phyloP scores from a whole-genome alignment of 2,113 vertebrate genomes.

The Amphiprion ocellaris region DNA sequence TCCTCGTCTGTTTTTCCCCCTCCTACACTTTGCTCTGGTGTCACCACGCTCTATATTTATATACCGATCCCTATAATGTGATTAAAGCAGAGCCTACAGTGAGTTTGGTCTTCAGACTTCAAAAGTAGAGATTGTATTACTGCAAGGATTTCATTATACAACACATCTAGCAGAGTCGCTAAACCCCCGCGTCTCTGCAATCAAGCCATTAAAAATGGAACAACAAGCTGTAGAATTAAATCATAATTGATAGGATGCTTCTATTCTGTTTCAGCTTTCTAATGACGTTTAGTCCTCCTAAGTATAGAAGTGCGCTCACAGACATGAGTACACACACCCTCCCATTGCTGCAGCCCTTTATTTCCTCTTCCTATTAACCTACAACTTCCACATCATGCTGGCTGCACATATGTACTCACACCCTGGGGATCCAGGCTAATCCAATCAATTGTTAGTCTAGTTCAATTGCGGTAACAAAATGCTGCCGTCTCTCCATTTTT shows the following conservation, averaged over 20 bases:
- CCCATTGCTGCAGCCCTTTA: constrained; percentile 7
- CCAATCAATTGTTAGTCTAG: constrained; percentile 60
- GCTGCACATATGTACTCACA: constrained; percentile 3
- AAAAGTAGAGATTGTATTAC: background rate
- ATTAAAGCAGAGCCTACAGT: background rate
- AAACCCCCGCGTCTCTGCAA: constrained; percentile 1
- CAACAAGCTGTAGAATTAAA: background rate
- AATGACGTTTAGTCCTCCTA: background rate
- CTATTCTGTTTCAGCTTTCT: background rate
- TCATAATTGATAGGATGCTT: background rate
- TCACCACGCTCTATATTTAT: background rate
- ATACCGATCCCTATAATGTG: background rate
- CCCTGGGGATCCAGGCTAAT: constrained; percentile 43
- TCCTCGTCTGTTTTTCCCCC: constrained; percentile 1
- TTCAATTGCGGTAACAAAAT: constrained; percentile 40
- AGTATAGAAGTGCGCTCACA: background rate
- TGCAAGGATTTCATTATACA: background rate
- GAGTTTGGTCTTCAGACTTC: background rate
- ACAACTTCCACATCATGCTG: constrained; percentile 15
- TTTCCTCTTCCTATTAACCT: constrained; percentile 49
- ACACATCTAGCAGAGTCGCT: background rate
- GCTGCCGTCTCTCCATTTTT: constrained; percentile 10
- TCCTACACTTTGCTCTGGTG: background rate
- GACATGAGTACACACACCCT: background rate
- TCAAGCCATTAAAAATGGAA: background rate